These are phyloP conservation scores for Homarus americanus DNA, from an alignment of 1,140 invertebrate species.

Conservation along the genomic window DNA sequence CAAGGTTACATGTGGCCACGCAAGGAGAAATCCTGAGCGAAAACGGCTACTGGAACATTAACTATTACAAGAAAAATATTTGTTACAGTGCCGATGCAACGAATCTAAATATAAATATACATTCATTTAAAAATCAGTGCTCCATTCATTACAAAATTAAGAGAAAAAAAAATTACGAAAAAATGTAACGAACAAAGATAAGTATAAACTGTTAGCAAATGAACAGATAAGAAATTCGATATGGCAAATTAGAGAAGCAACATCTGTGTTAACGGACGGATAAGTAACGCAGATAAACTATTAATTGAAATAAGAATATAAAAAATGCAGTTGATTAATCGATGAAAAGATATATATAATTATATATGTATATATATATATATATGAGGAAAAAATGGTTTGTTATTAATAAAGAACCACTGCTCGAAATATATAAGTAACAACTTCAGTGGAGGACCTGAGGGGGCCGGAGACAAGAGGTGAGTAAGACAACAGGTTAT, in stretches of 20 bases:
- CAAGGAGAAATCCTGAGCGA: constrained; percentile 22
- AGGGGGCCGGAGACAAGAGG: background rate
- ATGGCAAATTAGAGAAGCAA: constrained; percentile 1
- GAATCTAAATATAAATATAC: constrained; percentile 36
- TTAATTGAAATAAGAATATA: constrained; percentile 26
- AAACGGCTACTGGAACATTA: constrained; percentile 27
- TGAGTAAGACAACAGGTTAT: constrained; percentile 1
- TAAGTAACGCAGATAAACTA: constrained; percentile 21
- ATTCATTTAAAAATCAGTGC: constrained; percentile 47
- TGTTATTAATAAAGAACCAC: constrained; percentile 7
- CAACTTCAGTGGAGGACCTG: background rate
- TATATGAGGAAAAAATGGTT: background rate
- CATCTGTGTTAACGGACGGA: constrained; percentile 24
- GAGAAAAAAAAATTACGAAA: constrained; percentile 27
- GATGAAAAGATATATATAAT: constrained; percentile 17
- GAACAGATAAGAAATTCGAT: background rate
- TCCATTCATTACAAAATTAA: constrained; percentile 46
- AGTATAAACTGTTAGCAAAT: constrained; percentile 53
- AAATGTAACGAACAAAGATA: constrained; percentile 28
- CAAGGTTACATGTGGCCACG: background rate
- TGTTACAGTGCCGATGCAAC: constrained; percentile 33
- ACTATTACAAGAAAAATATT: constrained; percentile 44
- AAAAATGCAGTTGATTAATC: constrained; percentile 29
- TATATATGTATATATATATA: constrained; percentile 27
- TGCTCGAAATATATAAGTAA: background rate